Base-by-base conservation (phyloP, 2,113 vertebrate genomes). In the Apteryx mantelli region DNA sequence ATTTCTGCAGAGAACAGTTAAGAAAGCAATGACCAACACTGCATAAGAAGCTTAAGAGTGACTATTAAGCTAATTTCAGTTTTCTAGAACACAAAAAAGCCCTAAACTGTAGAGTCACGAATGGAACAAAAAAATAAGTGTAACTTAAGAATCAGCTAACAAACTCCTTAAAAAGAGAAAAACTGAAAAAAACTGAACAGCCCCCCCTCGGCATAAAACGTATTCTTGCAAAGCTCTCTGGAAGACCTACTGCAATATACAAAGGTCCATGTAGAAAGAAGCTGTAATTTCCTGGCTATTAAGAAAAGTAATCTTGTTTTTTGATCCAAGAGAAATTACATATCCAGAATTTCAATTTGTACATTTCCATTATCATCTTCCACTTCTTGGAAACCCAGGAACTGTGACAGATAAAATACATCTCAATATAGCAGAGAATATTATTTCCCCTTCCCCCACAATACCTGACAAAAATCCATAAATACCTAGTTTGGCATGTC, bases 101-200 rank as follows among this genome's bases (percentile, higher is more conserved):
- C 44, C 80, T 40, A 25, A 83, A 80, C 38, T 44, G 48, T 53
- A 86, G 91, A 94, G 48, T 95, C 92, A 93, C 68, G 70, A 88
- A 61, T 44, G 53, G 82, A 93, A 93, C n/a, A 56, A 86, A 83
- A 38, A 96, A 71, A 44, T 76, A 95, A 93, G 76, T 30, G 92
- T 66, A 82, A 94, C 58, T 66, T 77, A 88, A 36, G 73, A 90
- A 93, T 48, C 86, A 73, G 50, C 66, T 88, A 91, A 75, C 36
- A 38, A 90, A 69, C 44, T 77, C 94, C 79, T 32, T 61, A 63
- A 60, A 64, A 88, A 86, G 42, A 91, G 63, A 63, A 82, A 92
- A 95, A 38, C 36, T 38, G 36, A 38, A 38, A 38, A 38, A 38
- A 38, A 38, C 36, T 38, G 36, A 38, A 38, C 36, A 38, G 36